Evolutionary conservation across 2,888 invertebrate genomes (phyloP).

Genomic region (Drosophila robusta): DNA sequence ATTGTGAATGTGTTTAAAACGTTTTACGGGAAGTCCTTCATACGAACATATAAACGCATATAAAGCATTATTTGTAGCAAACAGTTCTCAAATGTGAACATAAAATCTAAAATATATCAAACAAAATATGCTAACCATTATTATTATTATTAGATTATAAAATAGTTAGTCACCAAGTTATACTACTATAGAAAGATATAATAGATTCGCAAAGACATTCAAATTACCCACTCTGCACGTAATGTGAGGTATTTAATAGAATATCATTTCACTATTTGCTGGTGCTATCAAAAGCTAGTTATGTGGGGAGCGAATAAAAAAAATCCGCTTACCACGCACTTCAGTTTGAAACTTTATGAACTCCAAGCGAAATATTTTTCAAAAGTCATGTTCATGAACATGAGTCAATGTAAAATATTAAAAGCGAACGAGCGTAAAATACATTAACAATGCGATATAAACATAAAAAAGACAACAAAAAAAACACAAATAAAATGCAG

Average conservation of each 20-base stretch:
- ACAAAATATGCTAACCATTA: too few species aligned
- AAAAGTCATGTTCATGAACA: constrained; percentile 69
- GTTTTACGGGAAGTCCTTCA: neutral
- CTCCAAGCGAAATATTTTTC: constrained; percentile 25
- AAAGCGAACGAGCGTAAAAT: constrained; percentile 25
- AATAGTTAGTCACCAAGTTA: too few species aligned
- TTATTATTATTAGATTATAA: too few species aligned
- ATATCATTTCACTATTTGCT: neutral
- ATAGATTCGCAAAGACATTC: too few species aligned
- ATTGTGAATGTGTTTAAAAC: too few species aligned
- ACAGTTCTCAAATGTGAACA: too few species aligned
- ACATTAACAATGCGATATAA: constrained; percentile 27
- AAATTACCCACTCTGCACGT: neutral
- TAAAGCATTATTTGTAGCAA: too few species aligned
- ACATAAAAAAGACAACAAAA: constrained; percentile 11
- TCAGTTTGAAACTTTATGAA: constrained; percentile 32
- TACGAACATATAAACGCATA: neutral
- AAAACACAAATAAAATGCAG: constrained; percentile 12
- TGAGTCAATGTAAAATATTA: constrained; percentile 46
- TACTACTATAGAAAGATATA: too few species aligned
- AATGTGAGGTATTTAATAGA: constrained; percentile 9
- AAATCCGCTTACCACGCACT: constrained; percentile 42
- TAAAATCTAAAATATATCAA: too few species aligned
- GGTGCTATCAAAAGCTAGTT: constrained; percentile 13
- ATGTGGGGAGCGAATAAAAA: constrained; percentile 10